Evolutionary conservation across 1,140 invertebrate species (phyloP).

Genomic region (Drosophila yakuba): DNA sequence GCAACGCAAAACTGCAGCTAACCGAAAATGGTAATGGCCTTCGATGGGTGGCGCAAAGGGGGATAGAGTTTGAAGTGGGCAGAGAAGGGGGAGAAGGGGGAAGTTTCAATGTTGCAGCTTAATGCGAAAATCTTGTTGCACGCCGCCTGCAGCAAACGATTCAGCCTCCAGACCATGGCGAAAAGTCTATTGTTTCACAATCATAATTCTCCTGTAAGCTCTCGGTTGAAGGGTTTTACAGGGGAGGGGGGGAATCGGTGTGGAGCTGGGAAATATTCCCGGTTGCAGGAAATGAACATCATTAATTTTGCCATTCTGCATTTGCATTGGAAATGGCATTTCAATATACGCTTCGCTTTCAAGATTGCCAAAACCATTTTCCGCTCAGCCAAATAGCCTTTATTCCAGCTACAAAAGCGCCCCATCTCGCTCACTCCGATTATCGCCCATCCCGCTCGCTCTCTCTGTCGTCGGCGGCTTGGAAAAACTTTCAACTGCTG

Average conservation of each 20-base stretch:
- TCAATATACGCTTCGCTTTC: constrained; percentile 70
- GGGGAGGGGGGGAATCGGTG: not conserved
- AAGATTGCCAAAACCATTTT: constrained; percentile 63
- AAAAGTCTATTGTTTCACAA: constrained; percentile 81
- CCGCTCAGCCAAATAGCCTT: constrained; percentile 26
- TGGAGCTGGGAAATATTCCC: not conserved
- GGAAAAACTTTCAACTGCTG: constrained; percentile 65
- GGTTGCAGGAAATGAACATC: constrained; percentile 77
- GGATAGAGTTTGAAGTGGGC: not conserved
- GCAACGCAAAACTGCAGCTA: constrained; percentile 62
- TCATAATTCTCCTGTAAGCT: constrained; percentile 82
- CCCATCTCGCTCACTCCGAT: not conserved
- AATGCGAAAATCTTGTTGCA: constrained; percentile 82
- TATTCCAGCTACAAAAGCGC: constrained; percentile 9
- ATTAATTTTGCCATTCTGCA: constrained; percentile 81
- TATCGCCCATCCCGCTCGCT: not conserved
- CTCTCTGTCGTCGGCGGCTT: constrained; percentile 5
- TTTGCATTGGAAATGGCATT: constrained; percentile 81
- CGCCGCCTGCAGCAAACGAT: constrained; percentile 63
- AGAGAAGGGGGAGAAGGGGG: not conserved
- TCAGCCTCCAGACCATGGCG: constrained; percentile 42
- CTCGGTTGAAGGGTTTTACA: constrained; percentile 24
- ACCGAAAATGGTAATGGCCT: constrained; percentile 76
- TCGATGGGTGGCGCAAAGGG: constrained; percentile 22
- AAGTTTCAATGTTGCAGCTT: constrained; percentile 58